A percentile compares a stretch with the other conserved stretches of the same genome.
Evolutionary conservation across 2,888 invertebrate species (phyloP).

Genomic region (Ephialtes manifestator): DNA sequence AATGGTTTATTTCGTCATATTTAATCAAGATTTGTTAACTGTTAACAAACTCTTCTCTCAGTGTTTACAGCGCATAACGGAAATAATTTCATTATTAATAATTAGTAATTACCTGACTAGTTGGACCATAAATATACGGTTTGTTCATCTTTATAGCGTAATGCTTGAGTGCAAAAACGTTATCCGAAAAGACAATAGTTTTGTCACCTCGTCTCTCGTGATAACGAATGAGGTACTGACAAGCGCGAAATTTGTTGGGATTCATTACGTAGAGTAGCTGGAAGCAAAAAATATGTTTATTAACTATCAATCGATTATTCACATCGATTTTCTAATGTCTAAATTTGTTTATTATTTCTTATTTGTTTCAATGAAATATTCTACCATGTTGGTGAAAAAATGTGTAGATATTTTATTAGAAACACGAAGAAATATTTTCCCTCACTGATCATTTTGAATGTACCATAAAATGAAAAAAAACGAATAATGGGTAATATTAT

Average conservation of each 20-base stretch:
- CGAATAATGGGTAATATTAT: no score
- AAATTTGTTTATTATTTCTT: neutral
- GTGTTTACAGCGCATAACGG: no score
- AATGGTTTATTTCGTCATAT: no score
- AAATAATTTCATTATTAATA: neutral
- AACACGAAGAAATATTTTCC: no score
- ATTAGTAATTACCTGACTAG: slow-evolving; percentile 89
- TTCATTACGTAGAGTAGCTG: slow-evolving; percentile 98
- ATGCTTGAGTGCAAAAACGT: slow-evolving; percentile 98
- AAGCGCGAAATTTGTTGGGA: slow-evolving; percentile 98
- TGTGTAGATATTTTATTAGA: no score
- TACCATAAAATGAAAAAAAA: no score
- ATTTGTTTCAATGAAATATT: no score
- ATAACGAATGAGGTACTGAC: slow-evolving; percentile 97
- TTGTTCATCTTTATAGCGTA: slow-evolving; percentile 99
- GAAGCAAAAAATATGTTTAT: slow-evolving; percentile 63
- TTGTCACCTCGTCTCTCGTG: slow-evolving; percentile 98
- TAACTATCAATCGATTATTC: neutral
- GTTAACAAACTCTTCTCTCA: no score
- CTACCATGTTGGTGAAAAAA: no score
- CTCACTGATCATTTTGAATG: no score
- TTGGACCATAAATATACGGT: slow-evolving; percentile 99
- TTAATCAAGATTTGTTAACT: no score
- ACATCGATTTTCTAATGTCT: neutral
- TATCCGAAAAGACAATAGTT: slow-evolving; percentile 99